Conservation (phyloP, 2,888 invertebrate species). For the Neoascia interrupta region DNA sequence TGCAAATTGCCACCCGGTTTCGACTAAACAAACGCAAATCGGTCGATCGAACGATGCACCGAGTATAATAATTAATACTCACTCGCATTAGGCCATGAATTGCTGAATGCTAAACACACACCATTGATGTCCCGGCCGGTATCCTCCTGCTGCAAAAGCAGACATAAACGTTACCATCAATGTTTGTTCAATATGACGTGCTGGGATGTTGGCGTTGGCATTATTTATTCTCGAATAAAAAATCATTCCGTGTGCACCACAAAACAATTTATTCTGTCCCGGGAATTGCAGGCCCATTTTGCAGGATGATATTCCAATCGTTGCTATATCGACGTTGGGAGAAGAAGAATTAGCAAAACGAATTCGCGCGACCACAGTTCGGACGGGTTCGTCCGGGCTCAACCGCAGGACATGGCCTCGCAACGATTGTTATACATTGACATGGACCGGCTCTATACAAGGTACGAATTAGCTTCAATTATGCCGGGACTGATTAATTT, state of each 20-base stretch:
- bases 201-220: no score
- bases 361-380: slow-evolving; percentile 35
- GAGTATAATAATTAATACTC: slow-evolving; percentile 59
- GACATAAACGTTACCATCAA: slow-evolving; percentile 49
- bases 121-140: neutral
- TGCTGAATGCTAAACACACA: neutral
- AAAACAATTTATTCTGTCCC: slow-evolving; percentile 60
- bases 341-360: slow-evolving; percentile 42
- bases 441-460: slow-evolving; percentile 25
- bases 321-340: neutral
- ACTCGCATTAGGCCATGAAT: slow-evolving; percentile 38
- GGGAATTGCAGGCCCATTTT: slow-evolving; percentile 11
- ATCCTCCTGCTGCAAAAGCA: slow-evolving; percentile 12
- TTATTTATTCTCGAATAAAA: slow-evolving; percentile 42
- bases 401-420: slow-evolving; percentile 52
- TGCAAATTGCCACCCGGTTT: neutral
- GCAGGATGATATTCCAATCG: neutral
- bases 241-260: slow-evolving; percentile 33
- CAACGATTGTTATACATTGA: slow-evolving; percentile 26
- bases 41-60: slow-evolving; percentile 14
- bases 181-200: slow-evolving; percentile 62
- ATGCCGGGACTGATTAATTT: slow-evolving; percentile 63
- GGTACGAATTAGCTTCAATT: slow-evolving; percentile 67
- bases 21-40: slow-evolving; percentile 21
- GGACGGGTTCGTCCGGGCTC: slow-evolving; percentile 19